These are phyloP conservation scores for Myripristis murdjan DNA, from an alignment of 2,797 vertebrate species.

Conservation along the genomic window DNA sequence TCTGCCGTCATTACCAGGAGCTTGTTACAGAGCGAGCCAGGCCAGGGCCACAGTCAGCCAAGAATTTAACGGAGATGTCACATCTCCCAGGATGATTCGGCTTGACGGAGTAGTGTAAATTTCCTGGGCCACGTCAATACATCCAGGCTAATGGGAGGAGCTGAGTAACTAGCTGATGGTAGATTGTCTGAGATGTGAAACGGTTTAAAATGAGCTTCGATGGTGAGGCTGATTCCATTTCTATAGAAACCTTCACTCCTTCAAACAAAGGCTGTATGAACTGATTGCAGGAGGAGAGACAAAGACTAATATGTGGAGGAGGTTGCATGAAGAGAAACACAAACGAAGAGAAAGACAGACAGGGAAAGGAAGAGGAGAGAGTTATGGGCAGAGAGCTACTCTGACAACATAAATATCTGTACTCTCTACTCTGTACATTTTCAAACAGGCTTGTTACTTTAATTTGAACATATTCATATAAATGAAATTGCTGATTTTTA, in stretches of 20 bases:
- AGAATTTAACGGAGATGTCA: slow-evolving; percentile 53
- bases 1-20: slow-evolving; percentile 49
- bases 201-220: slow-evolving; percentile 58
- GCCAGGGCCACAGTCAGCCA: slow-evolving; percentile 25
- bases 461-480: too few species aligned
- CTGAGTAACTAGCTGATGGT: slow-evolving; percentile 37
- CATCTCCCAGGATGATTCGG: slow-evolving; percentile 43
- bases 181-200: slow-evolving; percentile 51
- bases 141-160: slow-evolving; percentile 26
- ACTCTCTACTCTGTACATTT: too few species aligned
- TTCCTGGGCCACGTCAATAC: slow-evolving; percentile 32
- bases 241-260: slow-evolving; percentile 61
- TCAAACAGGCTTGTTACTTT: too few species aligned
- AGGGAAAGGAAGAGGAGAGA: neutral
- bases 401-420: too few species aligned
- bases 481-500: too few species aligned
- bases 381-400: too few species aligned
- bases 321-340: neutral
- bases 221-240: slow-evolving; percentile 57
- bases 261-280: slow-evolving; percentile 34
- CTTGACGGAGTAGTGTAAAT: slow-evolving; percentile 39
- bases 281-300: neutral
- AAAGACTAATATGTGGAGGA: neutral
- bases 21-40: slow-evolving; percentile 43
- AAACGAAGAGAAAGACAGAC: slow-evolving; percentile 1